phyloP scores from a whole-genome alignment of 92 coral and sea anemone genomes.

The Zoanthus sociatus region DNA sequence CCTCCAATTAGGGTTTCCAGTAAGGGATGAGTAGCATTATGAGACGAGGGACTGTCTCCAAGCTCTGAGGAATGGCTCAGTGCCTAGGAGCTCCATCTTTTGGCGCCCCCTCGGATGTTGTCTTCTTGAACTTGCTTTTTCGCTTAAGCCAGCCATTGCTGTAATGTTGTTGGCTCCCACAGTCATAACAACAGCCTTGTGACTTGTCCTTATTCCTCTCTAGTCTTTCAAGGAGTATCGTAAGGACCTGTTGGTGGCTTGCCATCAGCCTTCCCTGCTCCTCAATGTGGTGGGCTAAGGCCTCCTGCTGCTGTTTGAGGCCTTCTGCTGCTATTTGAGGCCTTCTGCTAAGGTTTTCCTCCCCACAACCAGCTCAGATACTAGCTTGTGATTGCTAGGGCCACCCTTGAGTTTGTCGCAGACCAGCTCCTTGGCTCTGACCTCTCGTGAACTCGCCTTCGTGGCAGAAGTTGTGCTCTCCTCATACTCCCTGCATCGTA shows the following conservation, averaged over 20 bases:
- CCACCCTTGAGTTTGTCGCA: too few species aligned
- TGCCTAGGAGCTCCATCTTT: not conserved
- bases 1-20: not conserved
- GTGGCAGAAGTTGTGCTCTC: too few species aligned
- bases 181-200: not conserved
- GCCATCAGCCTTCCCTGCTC: not conserved
- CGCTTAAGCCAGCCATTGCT: not conserved
- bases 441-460: too few species aligned
- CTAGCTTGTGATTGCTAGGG: too few species aligned
- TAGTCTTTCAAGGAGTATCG: not conserved
- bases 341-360: too few species aligned
- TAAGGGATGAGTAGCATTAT: not conserved
- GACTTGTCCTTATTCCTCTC: not conserved
- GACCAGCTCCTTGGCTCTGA: too few species aligned
- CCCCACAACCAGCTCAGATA: too few species aligned
- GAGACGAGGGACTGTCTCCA: conserved; percentile 43
- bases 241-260: not conserved
- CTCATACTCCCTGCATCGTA: too few species aligned
- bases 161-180: not conserved
- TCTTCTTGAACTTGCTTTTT: not conserved
- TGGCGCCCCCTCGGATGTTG: not conserved
- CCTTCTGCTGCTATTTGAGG: too few species aligned
- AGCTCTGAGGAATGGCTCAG: not conserved
- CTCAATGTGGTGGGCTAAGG: not conserved
- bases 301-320: too few species aligned